Conservation (phyloP, 2,797 vertebrate genomes). For the Gymnoscopelus braueri region DNA sequence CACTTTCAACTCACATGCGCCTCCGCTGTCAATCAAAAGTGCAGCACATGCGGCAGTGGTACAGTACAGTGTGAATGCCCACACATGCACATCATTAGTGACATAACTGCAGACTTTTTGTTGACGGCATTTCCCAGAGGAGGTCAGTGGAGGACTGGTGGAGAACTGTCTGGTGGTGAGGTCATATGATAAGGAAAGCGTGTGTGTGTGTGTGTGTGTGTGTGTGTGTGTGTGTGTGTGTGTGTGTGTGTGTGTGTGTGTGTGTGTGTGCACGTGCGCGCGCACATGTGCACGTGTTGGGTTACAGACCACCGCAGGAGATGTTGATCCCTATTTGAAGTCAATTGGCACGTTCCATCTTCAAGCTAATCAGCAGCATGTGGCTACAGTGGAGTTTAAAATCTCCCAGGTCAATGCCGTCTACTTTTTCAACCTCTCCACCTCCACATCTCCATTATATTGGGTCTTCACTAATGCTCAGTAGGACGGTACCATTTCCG, state of each 20-base stretch:
- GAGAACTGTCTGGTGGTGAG: slow-evolving; percentile 50
- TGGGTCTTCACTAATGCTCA: no score
- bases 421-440: not conserved
- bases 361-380: slow-evolving; percentile 43
- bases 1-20: no score
- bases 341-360: slow-evolving; percentile 29
- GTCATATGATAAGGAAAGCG: slow-evolving; percentile 46
- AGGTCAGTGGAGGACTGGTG: slow-evolving; percentile 19
- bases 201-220: slow-evolving; percentile 9
- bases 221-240: slow-evolving; percentile 1
- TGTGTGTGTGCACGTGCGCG: not conserved
- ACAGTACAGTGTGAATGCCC: slow-evolving; percentile 1
- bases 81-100: slow-evolving; percentile 31
- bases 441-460: no score
- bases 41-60: no score
- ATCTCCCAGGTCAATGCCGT: not conserved
- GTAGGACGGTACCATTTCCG: no score
- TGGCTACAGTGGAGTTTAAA: slow-evolving; percentile 29
- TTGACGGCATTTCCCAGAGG: slow-evolving; percentile 41
- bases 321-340: slow-evolving; percentile 39
- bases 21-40: no score
- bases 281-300: not conserved
- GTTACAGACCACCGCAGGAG: slow-evolving; percentile 36
- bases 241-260: slow-evolving; percentile 22
- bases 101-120: slow-evolving; percentile 37